Percentiles rank a stretch among this genome's conserved stretches.
Conservation (phyloP, 2,888 invertebrate species). For the Oxytorus armatus region DNA sequence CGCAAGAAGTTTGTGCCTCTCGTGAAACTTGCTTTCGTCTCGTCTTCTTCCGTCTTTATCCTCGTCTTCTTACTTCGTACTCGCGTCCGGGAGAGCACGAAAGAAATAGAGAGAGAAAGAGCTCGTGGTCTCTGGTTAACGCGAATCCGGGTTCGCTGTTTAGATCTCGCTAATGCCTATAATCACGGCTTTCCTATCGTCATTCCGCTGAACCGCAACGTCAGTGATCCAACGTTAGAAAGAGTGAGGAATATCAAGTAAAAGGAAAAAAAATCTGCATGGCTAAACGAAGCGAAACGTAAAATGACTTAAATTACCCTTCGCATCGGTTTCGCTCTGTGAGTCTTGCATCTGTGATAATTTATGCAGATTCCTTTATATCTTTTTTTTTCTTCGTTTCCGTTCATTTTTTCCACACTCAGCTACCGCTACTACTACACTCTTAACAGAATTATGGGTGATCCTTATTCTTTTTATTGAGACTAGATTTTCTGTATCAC, state of each 20-base stretch:
- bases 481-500: neutral
- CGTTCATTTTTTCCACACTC: neutral
- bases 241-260: slow-evolving; percentile 1
- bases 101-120: slow-evolving; percentile 21
- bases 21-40: slow-evolving; percentile 47
- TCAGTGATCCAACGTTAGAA: slow-evolving; percentile 53
- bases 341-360: slow-evolving; percentile 57
- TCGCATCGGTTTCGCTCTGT: slow-evolving; percentile 48
- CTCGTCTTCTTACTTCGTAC: slow-evolving; percentile 32
- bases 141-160: slow-evolving; percentile 72
- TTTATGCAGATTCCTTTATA: slow-evolving; percentile 58
- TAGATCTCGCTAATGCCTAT: slow-evolving; percentile 72
- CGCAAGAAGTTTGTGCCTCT: slow-evolving; percentile 59
- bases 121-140: slow-evolving; percentile 62
- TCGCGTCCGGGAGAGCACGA: slow-evolving; percentile 32
- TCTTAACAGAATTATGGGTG: neutral
- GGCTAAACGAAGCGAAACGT: slow-evolving; percentile 50
- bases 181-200: slow-evolving; percentile 72
- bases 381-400: slow-evolving; percentile 4
- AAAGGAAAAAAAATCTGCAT: slow-evolving; percentile 21
- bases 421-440: neutral
- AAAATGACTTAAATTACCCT: slow-evolving; percentile 70
- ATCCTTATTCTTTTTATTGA: neutral
- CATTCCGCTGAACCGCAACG: slow-evolving; percentile 68
- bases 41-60: slow-evolving; percentile 22